Evolutionary conservation across 2,113 vertebrate species (phyloP).

Genomic region (Tachysurus fulvidraco): DNA sequence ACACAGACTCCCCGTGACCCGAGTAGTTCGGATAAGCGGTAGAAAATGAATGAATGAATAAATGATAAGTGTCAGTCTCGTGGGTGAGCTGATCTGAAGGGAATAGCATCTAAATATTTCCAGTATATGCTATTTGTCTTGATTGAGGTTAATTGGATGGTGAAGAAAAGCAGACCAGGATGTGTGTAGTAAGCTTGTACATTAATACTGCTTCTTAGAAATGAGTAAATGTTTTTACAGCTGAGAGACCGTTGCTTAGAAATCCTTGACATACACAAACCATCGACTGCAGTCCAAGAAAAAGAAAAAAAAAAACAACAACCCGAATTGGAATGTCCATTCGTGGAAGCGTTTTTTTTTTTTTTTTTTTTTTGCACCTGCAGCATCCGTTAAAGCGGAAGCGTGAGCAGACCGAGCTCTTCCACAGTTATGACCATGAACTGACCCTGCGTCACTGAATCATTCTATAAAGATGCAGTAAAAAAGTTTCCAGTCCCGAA

Average conservation of each 20-base stretch:
- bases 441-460: constrained; percentile 27
- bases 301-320: not conserved
- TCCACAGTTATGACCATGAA: constrained; percentile 20
- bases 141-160: not conserved
- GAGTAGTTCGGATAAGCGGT: too few species aligned
- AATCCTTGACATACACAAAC: constrained; percentile 44
- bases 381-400: constrained; percentile 1
- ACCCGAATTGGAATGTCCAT: constrained; percentile 10
- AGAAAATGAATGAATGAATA: too few species aligned
- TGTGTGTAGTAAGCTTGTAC: constrained; percentile 23
- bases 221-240: constrained; percentile 47
- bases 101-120: constrained; percentile 5
- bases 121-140: not conserved
- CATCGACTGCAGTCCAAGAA: constrained; percentile 25
- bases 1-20: too few species aligned
- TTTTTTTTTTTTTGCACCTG: constrained; percentile 44
- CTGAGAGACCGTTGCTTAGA: constrained; percentile 43
- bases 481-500: constrained; percentile 11
- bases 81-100: not conserved
- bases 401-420: not conserved
- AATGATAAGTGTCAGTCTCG: too few species aligned
- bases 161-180: not conserved
- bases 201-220: constrained; percentile 29
- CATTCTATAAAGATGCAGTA: constrained; percentile 30
- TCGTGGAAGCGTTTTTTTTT: not conserved